Conservation (phyloP, 2,888 invertebrate genomes). For the Lochmaea capreae region DNA sequence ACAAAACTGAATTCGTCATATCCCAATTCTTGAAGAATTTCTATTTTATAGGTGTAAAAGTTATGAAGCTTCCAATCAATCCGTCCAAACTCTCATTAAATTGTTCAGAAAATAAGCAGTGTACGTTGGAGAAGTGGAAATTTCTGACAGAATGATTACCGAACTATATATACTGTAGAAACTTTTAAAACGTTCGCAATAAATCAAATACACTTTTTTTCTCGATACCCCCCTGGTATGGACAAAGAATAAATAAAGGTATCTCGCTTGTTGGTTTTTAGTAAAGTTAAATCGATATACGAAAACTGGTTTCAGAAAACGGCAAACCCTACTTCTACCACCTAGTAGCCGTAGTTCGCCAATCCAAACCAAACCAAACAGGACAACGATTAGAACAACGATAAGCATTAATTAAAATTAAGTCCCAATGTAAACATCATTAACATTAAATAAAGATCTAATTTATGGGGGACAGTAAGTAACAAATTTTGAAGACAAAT, state of each 20-base stretch:
- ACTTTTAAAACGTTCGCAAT: too few species aligned
- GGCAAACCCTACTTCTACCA: not conserved
- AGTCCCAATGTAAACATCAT: not conserved
- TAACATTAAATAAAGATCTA: not conserved
- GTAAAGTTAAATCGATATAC: constrained; percentile 15
- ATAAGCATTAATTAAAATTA: constrained; percentile 13
- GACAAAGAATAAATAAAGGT: constrained; percentile 7
- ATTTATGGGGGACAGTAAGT: not conserved
- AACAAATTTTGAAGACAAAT: too few species aligned
- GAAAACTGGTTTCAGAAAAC: constrained; percentile 13
- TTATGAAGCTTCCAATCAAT: too few species aligned
- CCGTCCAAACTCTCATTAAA: too few species aligned
- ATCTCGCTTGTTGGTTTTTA: constrained; percentile 4
- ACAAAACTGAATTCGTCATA: too few species aligned
- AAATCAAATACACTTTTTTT: too few species aligned
- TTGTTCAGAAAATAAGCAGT: too few species aligned
- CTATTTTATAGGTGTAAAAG: too few species aligned
- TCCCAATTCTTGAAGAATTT: too few species aligned
- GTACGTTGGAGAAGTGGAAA: too few species aligned
- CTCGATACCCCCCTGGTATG: not conserved
- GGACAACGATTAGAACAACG: not conserved
- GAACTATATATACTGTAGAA: too few species aligned
- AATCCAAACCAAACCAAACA: constrained; percentile 12
- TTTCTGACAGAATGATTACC: too few species aligned
- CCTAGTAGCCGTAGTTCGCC: not conserved